These are phyloP conservation scores for Maconellicoccus hirsutus DNA, from an alignment of 1,140 invertebrate species.

Conservation along the genomic window DNA sequence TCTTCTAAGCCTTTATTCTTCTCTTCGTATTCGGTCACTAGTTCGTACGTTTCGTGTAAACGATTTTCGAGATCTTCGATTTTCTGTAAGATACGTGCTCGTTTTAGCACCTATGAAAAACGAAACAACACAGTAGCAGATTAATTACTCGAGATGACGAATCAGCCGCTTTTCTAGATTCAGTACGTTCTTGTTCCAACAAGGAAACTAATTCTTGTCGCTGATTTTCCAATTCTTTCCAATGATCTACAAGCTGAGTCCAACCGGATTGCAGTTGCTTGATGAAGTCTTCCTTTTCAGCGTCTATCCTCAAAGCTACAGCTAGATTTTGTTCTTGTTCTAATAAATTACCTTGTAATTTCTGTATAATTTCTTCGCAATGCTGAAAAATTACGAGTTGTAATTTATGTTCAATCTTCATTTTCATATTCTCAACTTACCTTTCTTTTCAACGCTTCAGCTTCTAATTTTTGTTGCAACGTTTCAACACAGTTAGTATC, in stretches of 20 bases:
- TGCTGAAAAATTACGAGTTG: conserved; percentile 42
- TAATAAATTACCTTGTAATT: conserved; percentile 54
- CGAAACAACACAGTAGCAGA: not conserved
- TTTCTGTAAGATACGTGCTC: not conserved
- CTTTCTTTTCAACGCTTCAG: conserved; percentile 1
- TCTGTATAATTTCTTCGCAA: conserved; percentile 60
- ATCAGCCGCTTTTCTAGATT: conserved; percentile 32
- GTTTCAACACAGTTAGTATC: not conserved
- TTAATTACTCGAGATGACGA: conserved; percentile 26
- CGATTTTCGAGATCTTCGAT: conserved; percentile 20
- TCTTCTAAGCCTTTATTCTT: conserved; percentile 8
- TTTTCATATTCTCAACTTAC: too few species aligned
- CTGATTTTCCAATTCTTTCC: conserved; percentile 37
- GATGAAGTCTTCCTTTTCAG: conserved; percentile 56
- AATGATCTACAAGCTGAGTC: conserved; percentile 38
- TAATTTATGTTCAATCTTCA: too few species aligned
- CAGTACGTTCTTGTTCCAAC: conserved; percentile 33
- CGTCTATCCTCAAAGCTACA: conserved; percentile 60
- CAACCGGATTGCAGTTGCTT: conserved; percentile 46
- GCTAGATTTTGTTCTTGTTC: conserved; percentile 65
- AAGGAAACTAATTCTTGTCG: conserved; percentile 33
- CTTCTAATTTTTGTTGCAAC: conserved; percentile 16
- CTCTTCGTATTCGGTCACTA: conserved; percentile 29
- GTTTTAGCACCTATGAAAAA: not conserved
- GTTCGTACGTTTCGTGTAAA: conserved; percentile 30